These are phyloP conservation scores for Drosophila serrata DNA, from an alignment of 1,140 invertebrate genomes.

Conservation along the genomic window DNA sequence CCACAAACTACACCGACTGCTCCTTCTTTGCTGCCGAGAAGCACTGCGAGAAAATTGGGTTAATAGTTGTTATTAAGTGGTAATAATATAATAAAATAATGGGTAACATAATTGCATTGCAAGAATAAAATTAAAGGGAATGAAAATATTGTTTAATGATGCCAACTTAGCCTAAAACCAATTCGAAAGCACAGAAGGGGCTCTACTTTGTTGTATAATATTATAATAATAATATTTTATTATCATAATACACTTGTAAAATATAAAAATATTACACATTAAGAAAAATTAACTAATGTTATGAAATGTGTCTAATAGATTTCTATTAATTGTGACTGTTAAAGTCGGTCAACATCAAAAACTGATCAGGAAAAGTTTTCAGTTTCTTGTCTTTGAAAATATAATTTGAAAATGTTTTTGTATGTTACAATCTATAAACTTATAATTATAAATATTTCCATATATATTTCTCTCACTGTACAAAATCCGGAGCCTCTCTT, in stretches of 20 bases:
- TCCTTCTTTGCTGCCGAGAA: neutral
- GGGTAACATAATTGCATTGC: too few species aligned
- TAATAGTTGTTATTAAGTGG: neutral
- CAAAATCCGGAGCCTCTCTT: neutral
- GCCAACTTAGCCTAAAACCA: too few species aligned
- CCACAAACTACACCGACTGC: slow-evolving; percentile 36
- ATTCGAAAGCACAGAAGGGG: too few species aligned
- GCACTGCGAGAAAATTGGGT: neutral
- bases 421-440: too few species aligned
- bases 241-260: neutral
- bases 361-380: neutral
- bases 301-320: neutral
- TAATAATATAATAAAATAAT: neutral
- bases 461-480: slow-evolving; percentile 8
- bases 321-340: too few species aligned
- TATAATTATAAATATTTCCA: too few species aligned
- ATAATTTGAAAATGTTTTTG: too few species aligned
- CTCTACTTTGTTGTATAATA: neutral
- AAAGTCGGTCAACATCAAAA: too few species aligned
- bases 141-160: neutral
- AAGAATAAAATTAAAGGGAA: too few species aligned
- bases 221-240: neutral
- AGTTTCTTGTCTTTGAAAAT: neutral
- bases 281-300: too few species aligned
- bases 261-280: neutral